A percentile compares a stretch with the other conserved stretches of the same genome.
Evolutionary conservation across 1,140 invertebrate species (phyloP).

Genomic region (Drosophila truncata): DNA sequence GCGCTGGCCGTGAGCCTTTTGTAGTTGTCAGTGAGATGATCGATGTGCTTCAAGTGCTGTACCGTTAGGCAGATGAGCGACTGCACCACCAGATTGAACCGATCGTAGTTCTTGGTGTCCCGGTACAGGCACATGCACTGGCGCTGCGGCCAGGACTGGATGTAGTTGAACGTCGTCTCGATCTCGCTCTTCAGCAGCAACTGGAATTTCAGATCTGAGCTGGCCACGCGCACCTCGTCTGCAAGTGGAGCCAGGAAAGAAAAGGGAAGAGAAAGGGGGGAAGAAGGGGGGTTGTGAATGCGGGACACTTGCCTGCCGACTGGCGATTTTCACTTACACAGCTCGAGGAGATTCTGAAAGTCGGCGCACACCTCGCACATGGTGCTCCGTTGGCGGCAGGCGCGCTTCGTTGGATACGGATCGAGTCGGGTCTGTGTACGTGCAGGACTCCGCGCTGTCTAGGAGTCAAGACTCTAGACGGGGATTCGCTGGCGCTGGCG

Average conservation of each 20-base stretch:
- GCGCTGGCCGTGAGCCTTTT: conserved; percentile 73
- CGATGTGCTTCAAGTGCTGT: conserved; percentile 90
- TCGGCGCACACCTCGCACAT: conserved; percentile 78
- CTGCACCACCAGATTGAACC: conserved; percentile 94
- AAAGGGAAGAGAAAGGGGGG: neutral
- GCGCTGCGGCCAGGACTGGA: conserved; percentile 90
- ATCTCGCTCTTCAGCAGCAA: conserved; percentile 88
- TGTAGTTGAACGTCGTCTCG: conserved; percentile 89
- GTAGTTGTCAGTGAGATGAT: conserved; percentile 86
- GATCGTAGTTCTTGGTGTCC: conserved; percentile 95
- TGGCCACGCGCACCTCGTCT: conserved; percentile 88
- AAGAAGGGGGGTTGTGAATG: conserved; percentile 2
- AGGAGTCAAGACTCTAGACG: conserved; percentile 22
- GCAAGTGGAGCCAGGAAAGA: conserved; percentile 43
- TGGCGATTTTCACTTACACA: conserved; percentile 67
- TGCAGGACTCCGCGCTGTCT: conserved; percentile 19
- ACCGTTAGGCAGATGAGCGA: conserved; percentile 91
- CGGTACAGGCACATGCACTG: conserved; percentile 97
- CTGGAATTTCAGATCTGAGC: conserved; percentile 88
- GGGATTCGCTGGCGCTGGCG: conserved; percentile 27
- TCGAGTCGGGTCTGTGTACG: conserved; percentile 4
- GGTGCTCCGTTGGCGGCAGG: conserved; percentile 23
- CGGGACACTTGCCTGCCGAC: conserved; percentile 44
- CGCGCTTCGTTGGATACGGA: conserved; percentile 3
- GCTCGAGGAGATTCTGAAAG: conserved; percentile 75